phyloP scores from a whole-genome alignment of 2,888 invertebrate genomes.

The Siphonodentalium dalli region DNA sequence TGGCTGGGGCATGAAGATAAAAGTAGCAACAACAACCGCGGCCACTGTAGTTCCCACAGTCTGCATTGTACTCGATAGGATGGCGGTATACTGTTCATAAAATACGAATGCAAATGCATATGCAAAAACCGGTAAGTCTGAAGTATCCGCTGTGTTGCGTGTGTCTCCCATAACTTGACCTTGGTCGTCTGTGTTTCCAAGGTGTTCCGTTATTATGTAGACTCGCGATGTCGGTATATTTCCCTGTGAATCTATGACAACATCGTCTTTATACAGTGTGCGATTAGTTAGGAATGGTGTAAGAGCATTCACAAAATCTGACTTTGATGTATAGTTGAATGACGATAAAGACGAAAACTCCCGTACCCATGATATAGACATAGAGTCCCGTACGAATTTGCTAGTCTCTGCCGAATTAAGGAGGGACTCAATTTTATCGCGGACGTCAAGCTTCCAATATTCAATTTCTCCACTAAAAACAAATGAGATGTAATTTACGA shows the following conservation, averaged over 20 bases:
- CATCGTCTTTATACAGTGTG: constrained; percentile 24
- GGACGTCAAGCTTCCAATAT: constrained; percentile 14
- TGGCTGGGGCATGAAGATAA: constrained; percentile 46
- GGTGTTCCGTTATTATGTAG: constrained; percentile 86
- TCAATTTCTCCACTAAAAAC: constrained; percentile 10
- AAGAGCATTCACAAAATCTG: constrained; percentile 12
- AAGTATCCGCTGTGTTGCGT: constrained; percentile 32
- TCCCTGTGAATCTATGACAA: constrained; percentile 24
- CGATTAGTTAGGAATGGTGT: constrained; percentile 5
- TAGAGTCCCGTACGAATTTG: constrained; percentile 6
- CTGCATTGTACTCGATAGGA: constrained; percentile 43
- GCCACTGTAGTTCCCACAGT: constrained; percentile 44
- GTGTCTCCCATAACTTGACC: constrained; percentile 38
- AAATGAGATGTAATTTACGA: constrained; percentile 20
- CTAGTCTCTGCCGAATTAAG: constrained; percentile 9
- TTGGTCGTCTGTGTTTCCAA: constrained; percentile 75
- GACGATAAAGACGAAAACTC: constrained; percentile 4
- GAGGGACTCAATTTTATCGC: constrained; percentile 7
- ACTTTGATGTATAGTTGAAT: constrained; percentile 12
- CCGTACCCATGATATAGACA: constrained; percentile 23
- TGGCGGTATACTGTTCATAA: constrained; percentile 47
- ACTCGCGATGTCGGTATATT: constrained; percentile 82
- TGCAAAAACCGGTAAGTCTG: constrained; percentile 31
- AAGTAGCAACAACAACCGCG: constrained; percentile 43
- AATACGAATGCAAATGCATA: constrained; percentile 41